Evolutionary conservation across 1,140 invertebrate species (phyloP).

Genomic region (Zaprionus ornatus): DNA sequence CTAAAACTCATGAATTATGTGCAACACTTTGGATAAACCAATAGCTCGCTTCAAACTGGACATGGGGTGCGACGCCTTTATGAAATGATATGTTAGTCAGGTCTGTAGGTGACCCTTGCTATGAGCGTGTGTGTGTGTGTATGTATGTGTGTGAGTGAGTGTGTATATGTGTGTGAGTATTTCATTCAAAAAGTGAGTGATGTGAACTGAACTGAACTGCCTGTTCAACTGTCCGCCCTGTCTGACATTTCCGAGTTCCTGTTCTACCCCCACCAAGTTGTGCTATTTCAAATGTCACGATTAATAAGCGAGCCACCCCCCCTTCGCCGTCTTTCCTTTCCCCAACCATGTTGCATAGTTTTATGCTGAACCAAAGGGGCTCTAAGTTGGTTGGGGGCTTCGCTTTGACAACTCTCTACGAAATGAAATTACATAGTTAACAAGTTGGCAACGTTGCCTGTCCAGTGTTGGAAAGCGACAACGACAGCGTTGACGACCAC

Average conservation of each 20-base stretch:
- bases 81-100: constrained; percentile 13
- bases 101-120: background rate
- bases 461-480: constrained; percentile 15
- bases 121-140: background rate
- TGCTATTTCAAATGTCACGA: constrained; percentile 49
- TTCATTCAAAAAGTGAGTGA: constrained; percentile 41
- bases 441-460: constrained; percentile 1
- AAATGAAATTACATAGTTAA: constrained; percentile 36
- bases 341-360: constrained; percentile 28
- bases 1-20: constrained; percentile 37
- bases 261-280: constrained; percentile 11
- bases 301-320: constrained; percentile 26
- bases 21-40: constrained; percentile 31
- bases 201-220: constrained; percentile 31
- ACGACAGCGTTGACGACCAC: background rate
- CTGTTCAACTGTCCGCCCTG: constrained; percentile 13
- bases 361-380: constrained; percentile 13
- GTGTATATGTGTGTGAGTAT: background rate
- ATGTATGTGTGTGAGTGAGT: background rate
- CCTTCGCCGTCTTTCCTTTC: background rate
- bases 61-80: constrained; percentile 17
- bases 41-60: constrained; percentile 25
- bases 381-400: constrained; percentile 6
- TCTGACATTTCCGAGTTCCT: constrained; percentile 41
- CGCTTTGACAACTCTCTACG: constrained; percentile 36